Conservation (phyloP, 35 echinoderm and acorn worm genomes). For the Ophiothrix spiculata region DNA sequence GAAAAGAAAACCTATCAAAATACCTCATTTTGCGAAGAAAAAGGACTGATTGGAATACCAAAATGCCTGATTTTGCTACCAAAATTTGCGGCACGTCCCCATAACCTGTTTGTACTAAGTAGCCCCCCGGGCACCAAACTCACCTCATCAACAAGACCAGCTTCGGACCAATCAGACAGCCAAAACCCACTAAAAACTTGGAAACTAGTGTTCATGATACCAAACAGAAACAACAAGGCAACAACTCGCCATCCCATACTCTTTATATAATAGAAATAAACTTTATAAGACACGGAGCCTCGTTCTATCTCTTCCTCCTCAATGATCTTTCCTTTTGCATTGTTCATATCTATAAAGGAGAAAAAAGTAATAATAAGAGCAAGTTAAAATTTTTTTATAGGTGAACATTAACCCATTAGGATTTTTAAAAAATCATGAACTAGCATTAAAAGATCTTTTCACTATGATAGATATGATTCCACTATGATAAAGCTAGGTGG, state of each 20-base stretch:
- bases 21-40: too few species aligned
- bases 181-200: constrained; percentile 50
- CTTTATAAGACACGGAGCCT: constrained; percentile 56
- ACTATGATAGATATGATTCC: too few species aligned
- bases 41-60: too few species aligned
- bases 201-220: not conserved
- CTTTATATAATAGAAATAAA: constrained; percentile 52
- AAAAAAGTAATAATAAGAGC: not conserved
- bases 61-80: too few species aligned
- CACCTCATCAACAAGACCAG: constrained; percentile 23
- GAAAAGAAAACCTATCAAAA: too few species aligned
- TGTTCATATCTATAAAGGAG: constrained; percentile 15
- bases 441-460: too few species aligned
- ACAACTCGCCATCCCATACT: constrained; percentile 17
- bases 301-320: constrained; percentile 59
- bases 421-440: too few species aligned
- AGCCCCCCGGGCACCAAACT: not conserved
- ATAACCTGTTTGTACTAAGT: too few species aligned
- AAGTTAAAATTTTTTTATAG: too few species aligned
- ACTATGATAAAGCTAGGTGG: too few species aligned
- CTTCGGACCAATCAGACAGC: constrained; percentile 65
- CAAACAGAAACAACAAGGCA: constrained; percentile 13
- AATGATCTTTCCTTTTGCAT: constrained; percentile 38
- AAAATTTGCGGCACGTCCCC: too few species aligned
- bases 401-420: too few species aligned